Evolutionary conservation across 2,113 vertebrate species (phyloP).

Genomic region (Spheniscus mendiculus): DNA sequence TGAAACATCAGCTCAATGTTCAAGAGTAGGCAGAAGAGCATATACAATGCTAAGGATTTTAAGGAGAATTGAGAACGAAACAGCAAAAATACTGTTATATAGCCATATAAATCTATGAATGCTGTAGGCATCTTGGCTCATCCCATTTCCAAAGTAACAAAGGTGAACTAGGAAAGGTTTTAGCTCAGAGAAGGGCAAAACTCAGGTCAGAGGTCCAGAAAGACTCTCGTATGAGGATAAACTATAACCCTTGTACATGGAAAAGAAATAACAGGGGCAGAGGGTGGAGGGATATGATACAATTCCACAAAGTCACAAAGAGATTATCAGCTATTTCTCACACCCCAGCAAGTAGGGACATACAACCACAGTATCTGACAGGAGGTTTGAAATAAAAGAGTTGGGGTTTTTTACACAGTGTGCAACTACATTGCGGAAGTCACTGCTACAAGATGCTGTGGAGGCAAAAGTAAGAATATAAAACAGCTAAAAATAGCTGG

Average conservation of each 20-base stretch:
- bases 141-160: background rate
- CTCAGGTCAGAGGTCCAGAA: background rate
- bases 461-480: background rate
- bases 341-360: accelerated
- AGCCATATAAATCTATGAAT: background rate
- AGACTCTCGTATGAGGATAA: background rate
- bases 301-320: background rate
- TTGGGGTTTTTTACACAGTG: accelerated
- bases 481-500: background rate
- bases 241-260: background rate
- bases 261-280: background rate
- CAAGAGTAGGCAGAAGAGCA: background rate
- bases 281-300: background rate
- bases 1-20: background rate
- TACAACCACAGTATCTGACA: background rate
- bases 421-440: background rate
- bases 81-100: background rate
- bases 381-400: background rate
- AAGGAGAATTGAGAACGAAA: background rate
- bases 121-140: background rate
- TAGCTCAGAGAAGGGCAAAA: background rate
- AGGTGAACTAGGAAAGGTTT: background rate
- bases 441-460: background rate
- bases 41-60: background rate
- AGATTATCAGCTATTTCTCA: background rate